Conservation (phyloP, 1,140 invertebrate species). For the Caligus rogercresseyi region DNA sequence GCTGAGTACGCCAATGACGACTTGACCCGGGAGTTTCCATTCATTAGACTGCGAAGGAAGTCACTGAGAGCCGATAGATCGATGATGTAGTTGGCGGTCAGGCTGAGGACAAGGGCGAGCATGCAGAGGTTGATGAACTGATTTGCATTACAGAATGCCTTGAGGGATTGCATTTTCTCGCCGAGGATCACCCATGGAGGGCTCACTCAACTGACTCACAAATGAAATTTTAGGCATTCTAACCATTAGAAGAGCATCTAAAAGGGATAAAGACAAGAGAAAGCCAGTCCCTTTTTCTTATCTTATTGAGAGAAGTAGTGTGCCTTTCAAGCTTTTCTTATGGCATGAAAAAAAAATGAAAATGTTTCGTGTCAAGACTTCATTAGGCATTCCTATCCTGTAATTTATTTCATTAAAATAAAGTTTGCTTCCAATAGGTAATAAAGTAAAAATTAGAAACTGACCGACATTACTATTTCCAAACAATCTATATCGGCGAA, state of each 20-base stretch:
- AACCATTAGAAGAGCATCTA: not conserved
- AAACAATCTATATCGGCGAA: too few relatives aligned
- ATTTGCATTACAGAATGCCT: not conserved
- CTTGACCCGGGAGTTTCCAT: not conserved
- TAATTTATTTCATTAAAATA: too few relatives aligned
- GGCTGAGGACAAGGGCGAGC: not conserved
- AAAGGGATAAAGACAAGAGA: not conserved
- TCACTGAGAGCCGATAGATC: not conserved
- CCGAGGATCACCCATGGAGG: too few relatives aligned
- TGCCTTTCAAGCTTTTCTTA: not conserved
- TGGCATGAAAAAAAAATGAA: too few relatives aligned
- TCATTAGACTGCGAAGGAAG: not conserved
- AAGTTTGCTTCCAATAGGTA: too few relatives aligned
- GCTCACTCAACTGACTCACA: too few relatives aligned
- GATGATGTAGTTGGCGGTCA: not conserved
- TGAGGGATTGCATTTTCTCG: not conserved
- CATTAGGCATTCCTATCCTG: too few relatives aligned
- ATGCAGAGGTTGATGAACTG: not conserved
- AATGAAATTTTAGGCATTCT: too few relatives aligned
- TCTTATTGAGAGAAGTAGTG: not conserved
- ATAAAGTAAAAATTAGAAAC: too few relatives aligned
- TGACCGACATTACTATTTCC: too few relatives aligned
- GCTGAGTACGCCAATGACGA: not conserved
- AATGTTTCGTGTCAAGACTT: too few relatives aligned
- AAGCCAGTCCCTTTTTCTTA: not conserved